A percentile compares a stretch with the other conserved stretches of the same genome.
Conservation (phyloP, 2,113 vertebrate species). For the Microtus pennsylvanicus region DNA sequence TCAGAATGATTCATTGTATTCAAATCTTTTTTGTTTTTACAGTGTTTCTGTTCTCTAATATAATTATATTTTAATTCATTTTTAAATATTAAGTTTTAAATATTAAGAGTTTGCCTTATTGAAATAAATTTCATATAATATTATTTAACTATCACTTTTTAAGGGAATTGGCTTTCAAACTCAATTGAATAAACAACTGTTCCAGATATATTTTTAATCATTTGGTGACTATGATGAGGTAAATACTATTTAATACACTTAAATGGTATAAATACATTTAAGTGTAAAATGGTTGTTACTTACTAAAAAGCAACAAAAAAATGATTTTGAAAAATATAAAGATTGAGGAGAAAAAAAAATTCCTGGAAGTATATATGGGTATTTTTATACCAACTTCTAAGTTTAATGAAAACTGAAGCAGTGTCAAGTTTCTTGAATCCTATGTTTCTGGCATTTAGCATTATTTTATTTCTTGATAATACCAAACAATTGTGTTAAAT, state of each 20-base stretch:
- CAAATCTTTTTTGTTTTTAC: no score
- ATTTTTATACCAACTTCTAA: neutral
- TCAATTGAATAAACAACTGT: neutral
- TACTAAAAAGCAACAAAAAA: neutral
- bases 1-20: no score
- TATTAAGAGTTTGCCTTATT: neutral
- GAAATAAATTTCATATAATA: neutral
- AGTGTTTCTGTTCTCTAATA: no score
- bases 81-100: no score
- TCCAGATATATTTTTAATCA: neutral
- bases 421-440: neutral
- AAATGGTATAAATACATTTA: neutral
- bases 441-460: neutral
- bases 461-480: neutral
- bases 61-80: no score
- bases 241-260: neutral
- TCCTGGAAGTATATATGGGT: rapidly evolving
- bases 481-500: neutral
- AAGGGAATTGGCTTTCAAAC: neutral
- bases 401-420: neutral
- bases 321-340: neutral
- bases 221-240: neutral
- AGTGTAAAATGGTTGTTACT: neutral
- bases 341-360: neutral
- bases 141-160: neutral